Evolutionary conservation across 2,888 invertebrate genomes (phyloP), one percentile per base, ranked within the genome.

Genomic region (Deilephila porcellus): DNA sequence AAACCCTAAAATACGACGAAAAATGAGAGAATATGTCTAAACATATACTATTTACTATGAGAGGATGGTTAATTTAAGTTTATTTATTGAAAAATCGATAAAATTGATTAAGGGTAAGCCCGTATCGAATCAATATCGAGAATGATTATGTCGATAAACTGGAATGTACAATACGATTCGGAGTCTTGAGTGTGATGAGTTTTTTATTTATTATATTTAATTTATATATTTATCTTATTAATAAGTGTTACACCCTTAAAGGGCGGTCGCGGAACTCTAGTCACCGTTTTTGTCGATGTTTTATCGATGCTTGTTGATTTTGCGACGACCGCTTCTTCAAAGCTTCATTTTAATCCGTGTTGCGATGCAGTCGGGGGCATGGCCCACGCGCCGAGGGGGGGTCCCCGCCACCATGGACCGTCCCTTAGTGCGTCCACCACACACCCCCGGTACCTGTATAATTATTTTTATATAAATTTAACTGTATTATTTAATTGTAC

Each of bases 401-500:
- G 56, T 64, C 64, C 73, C 72, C 73, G 82, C 79, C 81, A 80
- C 78, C 84, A 78, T 78, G 83, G 80, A 67, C 67, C 67, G 45
- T 45, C 67, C 67, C 67, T 52, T 52, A 25, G 67, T 67, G 11
- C 67, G 67, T 67, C 67, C 63, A 25, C 20, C 45, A 67, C 64
- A 20, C 29, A 20, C 67, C 4, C 52, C 52, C 52, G 45, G 45
- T 52, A 17, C 52, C 67, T 67, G 79, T 88, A 88, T 88, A 87
- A 92, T 89, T 92, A 91, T 92, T 93, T 93, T 93, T 93, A 91
- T 93, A 91, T 92, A 91, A 89, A 90, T 87, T 89, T 91, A 93
- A 93, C 91, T 91, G 88, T 92, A 92, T 90, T 92, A 92, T 93
- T 92, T 90, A 93, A 93, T 93, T 94, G 94, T 94, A 94, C 91